Percentiles rank a stretch among this genome's conserved stretches.
phyloP scores from a whole-genome alignment of 2,888 invertebrate genomes.

The Tachina fera region DNA sequence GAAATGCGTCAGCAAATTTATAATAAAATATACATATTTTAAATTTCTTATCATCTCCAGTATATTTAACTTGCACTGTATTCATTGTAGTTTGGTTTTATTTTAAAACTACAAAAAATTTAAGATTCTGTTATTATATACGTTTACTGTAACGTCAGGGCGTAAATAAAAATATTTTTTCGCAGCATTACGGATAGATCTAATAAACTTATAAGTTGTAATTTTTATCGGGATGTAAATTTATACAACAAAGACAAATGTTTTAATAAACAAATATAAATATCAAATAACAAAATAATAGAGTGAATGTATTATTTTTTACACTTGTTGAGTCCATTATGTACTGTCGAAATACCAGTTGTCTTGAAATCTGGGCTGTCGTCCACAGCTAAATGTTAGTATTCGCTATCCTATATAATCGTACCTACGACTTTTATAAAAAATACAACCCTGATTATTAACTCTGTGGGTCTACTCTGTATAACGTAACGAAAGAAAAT shows the following conservation, averaged over 20 bases:
- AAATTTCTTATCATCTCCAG: not conserved
- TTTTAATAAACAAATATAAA: constrained; percentile 34
- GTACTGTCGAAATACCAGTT: too few species aligned
- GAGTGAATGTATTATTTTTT: too few species aligned
- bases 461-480: too few species aligned
- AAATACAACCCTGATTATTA: too few species aligned
- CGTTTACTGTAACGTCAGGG: not conserved
- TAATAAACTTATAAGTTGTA: constrained; percentile 8
- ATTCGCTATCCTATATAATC: too few species aligned
- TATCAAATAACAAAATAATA: constrained; percentile 17
- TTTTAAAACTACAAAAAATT: not conserved
- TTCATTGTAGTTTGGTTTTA: constrained; percentile 1
- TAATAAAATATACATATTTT: constrained; percentile 15
- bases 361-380: too few species aligned
- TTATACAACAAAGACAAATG: constrained; percentile 40
- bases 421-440: too few species aligned
- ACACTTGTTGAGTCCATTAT: too few species aligned
- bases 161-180: constrained; percentile 30
- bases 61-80: constrained; percentile 25
- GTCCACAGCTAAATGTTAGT: too few species aligned
- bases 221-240: constrained; percentile 26
- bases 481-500: too few species aligned
- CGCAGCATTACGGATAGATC: constrained; percentile 4
- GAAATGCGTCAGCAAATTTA: constrained; percentile 49
- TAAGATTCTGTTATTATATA: not conserved